A percentile compares a stretch with the other conserved stretches of the same genome.
phyloP scores from a whole-genome alignment of 2,888 invertebrate species.

The Galeopsomyia nigrocyanea region DNA sequence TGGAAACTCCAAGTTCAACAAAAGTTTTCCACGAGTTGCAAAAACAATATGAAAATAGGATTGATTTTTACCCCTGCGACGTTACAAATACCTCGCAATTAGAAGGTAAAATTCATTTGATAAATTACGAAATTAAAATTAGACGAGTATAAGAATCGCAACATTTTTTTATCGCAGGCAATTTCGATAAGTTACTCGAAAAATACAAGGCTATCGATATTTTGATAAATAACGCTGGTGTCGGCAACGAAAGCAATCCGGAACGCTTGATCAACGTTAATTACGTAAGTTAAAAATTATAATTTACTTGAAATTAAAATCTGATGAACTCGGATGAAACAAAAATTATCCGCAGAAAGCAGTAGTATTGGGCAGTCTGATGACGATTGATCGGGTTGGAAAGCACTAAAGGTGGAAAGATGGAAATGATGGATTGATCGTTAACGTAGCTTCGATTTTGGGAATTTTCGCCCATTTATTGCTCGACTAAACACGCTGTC shows the following conservation, averaged over 20 bases:
- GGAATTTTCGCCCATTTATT: slow-evolving; percentile 73
- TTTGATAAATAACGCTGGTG: slow-evolving; percentile 68
- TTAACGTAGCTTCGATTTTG: slow-evolving; percentile 75
- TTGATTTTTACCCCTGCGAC: slow-evolving; percentile 70
- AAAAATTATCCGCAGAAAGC: slow-evolving; percentile 60
- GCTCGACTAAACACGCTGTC: slow-evolving; percentile 72
- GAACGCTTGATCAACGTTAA: slow-evolving; percentile 59
- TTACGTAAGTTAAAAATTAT: slow-evolving; percentile 54
- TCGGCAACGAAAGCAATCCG: slow-evolving; percentile 57
- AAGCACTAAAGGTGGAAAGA: slow-evolving; percentile 69
- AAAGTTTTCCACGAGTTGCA: slow-evolving; percentile 67
- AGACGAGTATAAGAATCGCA: too few species aligned
- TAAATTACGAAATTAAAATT: too few species aligned
- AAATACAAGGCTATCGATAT: slow-evolving; percentile 67
- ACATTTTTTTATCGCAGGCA: slow-evolving; percentile 12
- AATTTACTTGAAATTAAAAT: too few species aligned
- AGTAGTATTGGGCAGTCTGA: slow-evolving; percentile 64
- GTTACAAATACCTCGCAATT: slow-evolving; percentile 61
- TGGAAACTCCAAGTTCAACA: slow-evolving; percentile 63
- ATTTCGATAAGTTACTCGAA: slow-evolving; percentile 64
- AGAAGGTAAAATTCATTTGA: too few species aligned
- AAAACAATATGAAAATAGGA: slow-evolving; percentile 68
- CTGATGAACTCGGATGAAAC: too few species aligned
- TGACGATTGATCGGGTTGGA: slow-evolving; percentile 67
- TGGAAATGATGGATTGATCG: slow-evolving; percentile 73